phyloP scores from a whole-genome alignment of 2,113 vertebrate species.

The Phrynocephalus versicolor region DNA sequence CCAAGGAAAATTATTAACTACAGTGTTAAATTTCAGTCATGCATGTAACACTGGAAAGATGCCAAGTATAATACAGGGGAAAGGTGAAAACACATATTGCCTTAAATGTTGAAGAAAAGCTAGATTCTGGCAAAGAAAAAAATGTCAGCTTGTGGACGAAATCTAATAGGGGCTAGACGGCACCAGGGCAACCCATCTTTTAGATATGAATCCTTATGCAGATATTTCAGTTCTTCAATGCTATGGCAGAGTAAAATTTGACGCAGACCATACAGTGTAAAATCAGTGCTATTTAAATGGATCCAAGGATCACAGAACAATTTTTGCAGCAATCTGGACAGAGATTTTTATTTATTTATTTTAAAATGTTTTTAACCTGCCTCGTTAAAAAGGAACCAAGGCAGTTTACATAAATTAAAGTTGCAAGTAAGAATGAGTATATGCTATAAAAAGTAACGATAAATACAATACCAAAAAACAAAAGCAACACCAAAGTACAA shows the following conservation, averaged over 20 bases:
- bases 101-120: conserved; percentile 27
- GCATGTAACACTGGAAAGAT: conserved; percentile 42
- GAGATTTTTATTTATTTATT: no score
- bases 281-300: no score
- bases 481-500: no score
- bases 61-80: conserved; percentile 28
- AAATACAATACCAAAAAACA: no score
- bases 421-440: no score
- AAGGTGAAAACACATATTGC: conserved; percentile 14
- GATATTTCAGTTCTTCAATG: background rate
- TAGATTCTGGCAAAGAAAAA: conserved; percentile 22
- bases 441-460: no score
- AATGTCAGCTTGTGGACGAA: conserved; percentile 21
- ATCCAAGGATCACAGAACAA: no score
- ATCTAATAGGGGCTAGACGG: background rate
- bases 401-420: no score
- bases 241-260: background rate
- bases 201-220: background rate
- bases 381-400: no score
- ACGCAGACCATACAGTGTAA: background rate
- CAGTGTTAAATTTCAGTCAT: conserved; percentile 54
- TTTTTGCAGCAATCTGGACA: no score
- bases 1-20: conserved; percentile 48
- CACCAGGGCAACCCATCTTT: background rate
- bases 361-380: no score